Percentiles rank a stretch among this genome's conserved stretches.
These are phyloP conservation scores for Acropora tenuis DNA, from an alignment of 64 coral and sea anemone species.

Conservation along the genomic window DNA sequence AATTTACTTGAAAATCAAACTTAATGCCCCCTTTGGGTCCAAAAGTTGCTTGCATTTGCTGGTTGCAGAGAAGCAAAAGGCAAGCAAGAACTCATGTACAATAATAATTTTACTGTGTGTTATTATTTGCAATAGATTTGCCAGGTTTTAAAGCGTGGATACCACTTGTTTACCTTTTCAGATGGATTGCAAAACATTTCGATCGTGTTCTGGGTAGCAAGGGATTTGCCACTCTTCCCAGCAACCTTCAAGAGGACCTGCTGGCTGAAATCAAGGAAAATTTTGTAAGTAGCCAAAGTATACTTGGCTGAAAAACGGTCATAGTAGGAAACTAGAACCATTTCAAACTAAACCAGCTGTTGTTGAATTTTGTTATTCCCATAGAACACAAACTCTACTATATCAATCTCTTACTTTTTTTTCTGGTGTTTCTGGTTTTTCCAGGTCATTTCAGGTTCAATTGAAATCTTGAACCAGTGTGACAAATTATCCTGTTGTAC, in stretches of 20 bases:
- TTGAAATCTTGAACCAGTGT: slow-evolving; percentile 67
- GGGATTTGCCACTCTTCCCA: slow-evolving; percentile 35
- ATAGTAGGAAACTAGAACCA: no score
- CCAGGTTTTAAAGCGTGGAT: not conserved
- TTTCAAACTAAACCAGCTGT: no score
- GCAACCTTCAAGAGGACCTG: slow-evolving; percentile 44
- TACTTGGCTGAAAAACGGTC: no score
- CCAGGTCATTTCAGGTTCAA: slow-evolving; percentile 53
- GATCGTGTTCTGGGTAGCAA: slow-evolving; percentile 44
- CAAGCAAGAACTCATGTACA: no score
- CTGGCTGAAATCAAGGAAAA: slow-evolving; percentile 11
- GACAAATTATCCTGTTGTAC: slow-evolving; percentile 76
- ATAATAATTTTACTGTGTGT: no score
- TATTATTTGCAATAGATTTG: no score
- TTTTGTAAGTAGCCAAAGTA: slow-evolving; percentile 31
- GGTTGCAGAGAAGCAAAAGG: no score
- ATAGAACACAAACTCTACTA: no score
- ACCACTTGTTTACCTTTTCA: not conserved
- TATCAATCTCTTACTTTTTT: not conserved
- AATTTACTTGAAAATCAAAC: no score
- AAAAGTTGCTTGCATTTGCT: no score
- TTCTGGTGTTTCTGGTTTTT: not conserved
- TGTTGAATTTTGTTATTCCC: no score
- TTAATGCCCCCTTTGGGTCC: no score
- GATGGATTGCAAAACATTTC: slow-evolving; percentile 66